These are phyloP conservation scores for Caenorhabditis elegans DNA, from an alignment of 1,140 invertebrate genomes.

Conservation along the genomic window DNA sequence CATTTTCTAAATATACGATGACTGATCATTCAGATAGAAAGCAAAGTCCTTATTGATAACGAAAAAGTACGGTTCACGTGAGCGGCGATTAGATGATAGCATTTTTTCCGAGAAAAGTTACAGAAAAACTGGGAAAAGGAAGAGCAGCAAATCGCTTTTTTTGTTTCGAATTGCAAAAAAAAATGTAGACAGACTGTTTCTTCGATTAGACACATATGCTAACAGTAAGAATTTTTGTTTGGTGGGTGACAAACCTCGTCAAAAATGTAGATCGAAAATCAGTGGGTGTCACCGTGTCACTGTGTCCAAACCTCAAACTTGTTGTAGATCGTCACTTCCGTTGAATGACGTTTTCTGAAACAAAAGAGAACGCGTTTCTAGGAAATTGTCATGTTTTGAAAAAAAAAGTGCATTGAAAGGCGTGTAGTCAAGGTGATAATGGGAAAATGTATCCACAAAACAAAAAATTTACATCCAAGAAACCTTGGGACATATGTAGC, in stretches of 20 bases:
- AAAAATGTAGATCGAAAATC: conserved; percentile 7
- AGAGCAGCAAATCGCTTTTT: too few relatives aligned
- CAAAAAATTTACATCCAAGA: background rate
- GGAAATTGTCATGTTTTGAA: too few relatives aligned
- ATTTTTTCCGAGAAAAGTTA: conserved; percentile 4
- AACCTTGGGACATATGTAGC: too few relatives aligned
- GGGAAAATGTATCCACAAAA: background rate
- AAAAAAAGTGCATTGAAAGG: too few relatives aligned
- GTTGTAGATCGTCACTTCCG: background rate
- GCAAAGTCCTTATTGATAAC: conserved; percentile 14
- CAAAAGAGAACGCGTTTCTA: background rate
- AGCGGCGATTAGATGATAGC: conserved; percentile 1
- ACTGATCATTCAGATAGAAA: background rate
- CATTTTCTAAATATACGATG: background rate
- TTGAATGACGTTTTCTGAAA: conserved; percentile 1
- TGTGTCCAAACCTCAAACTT: background rate
- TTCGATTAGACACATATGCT: background rate
- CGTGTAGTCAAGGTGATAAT: background rate
- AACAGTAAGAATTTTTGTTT: background rate
- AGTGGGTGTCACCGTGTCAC: background rate
- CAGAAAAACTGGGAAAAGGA: background rate
- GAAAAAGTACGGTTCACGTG: conserved; percentile 4
- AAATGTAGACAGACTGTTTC: background rate
- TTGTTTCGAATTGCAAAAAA: background rate
- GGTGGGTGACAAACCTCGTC: conserved; percentile 20